A percentile compares a stretch with the other conserved stretches of the same genome.
phyloP scores from a whole-genome alignment of 2,888 invertebrate genomes.

The Horisme vitalbata region DNA sequence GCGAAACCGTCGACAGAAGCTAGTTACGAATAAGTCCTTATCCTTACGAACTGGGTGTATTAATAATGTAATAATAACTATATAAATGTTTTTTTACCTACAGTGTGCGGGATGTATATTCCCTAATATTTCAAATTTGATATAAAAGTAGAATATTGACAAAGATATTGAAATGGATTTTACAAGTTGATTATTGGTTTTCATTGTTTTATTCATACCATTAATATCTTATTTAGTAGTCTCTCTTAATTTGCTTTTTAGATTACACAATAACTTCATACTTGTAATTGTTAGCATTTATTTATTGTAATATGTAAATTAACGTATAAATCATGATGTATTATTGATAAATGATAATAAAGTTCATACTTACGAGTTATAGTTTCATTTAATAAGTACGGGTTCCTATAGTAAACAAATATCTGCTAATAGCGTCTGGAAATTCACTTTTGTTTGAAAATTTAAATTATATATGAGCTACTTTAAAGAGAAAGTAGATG shows the following conservation, averaged over 20 bases:
- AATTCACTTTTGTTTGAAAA: too few relatives aligned
- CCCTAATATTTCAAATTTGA: background rate
- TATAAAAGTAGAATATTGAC: background rate
- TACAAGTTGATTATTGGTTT: background rate
- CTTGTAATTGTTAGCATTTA: constrained; percentile 69
- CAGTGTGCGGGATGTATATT: background rate
- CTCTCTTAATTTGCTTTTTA: constrained; percentile 11
- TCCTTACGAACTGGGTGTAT: too few relatives aligned
- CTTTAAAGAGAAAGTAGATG: too few relatives aligned
- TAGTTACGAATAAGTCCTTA: too few relatives aligned
- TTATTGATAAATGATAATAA: constrained; percentile 61
- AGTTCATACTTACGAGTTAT: constrained; percentile 59
- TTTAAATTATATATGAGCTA: too few relatives aligned
- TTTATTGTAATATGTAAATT: constrained; percentile 72
- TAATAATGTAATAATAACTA: too few relatives aligned
- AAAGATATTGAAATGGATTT: background rate
- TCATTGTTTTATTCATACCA: background rate
- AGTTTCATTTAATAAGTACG: too few relatives aligned
- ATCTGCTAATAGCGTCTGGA: too few relatives aligned
- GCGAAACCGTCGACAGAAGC: too few relatives aligned
- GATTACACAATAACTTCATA: constrained; percentile 56
- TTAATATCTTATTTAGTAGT: constrained; percentile 2
- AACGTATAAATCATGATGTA: constrained; percentile 77
- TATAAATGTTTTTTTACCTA: too few relatives aligned
- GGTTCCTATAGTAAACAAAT: too few relatives aligned